Evolutionary conservation across 2,797 vertebrate species (phyloP).

Genomic region (Morelia viridis): DNA sequence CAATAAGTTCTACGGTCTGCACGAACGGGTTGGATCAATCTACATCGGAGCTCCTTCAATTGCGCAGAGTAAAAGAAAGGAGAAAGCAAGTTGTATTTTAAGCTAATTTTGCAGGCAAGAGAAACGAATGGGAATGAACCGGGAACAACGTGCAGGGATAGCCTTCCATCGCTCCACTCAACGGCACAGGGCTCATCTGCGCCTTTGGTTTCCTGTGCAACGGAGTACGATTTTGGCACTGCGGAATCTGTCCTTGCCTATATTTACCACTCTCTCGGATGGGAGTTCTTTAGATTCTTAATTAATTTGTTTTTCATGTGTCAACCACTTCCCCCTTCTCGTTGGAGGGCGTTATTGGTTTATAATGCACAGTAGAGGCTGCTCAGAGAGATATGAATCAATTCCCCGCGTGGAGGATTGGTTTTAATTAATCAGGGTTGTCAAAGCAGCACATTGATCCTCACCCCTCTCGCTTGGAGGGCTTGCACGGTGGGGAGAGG

Average conservation of each 20-base stretch:
- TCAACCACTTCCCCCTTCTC: constrained; percentile 43
- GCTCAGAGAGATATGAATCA: constrained; percentile 62
- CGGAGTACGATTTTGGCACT: not conserved
- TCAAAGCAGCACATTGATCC: constrained; percentile 57
- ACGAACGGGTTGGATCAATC: not conserved
- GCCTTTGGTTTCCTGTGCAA: not conserved
- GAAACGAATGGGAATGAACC: not conserved
- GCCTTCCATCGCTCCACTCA: constrained; percentile 19
- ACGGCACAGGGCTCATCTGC: not conserved
- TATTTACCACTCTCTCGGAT: constrained; percentile 5
- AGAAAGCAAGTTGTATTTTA: constrained; percentile 11
- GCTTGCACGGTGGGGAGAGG: constrained; percentile 10
- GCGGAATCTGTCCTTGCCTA: not conserved
- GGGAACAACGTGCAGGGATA: not conserved
- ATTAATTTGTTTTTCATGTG: constrained; percentile 38
- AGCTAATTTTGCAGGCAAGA: constrained; percentile 27
- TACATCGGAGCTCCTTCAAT: too few relatives aligned
- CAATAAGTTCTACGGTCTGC: not conserved
- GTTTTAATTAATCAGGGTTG: constrained; percentile 60
- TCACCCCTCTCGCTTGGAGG: constrained; percentile 35
- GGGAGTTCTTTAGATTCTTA: constrained; percentile 31
- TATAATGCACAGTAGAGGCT: constrained; percentile 42
- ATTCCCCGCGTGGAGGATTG: constrained; percentile 50
- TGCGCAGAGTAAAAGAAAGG: not conserved
- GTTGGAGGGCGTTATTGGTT: constrained; percentile 55